These are phyloP conservation scores for Plebejus melissa DNA, from an alignment of 2,888 invertebrate genomes.

Conservation along the genomic window DNA sequence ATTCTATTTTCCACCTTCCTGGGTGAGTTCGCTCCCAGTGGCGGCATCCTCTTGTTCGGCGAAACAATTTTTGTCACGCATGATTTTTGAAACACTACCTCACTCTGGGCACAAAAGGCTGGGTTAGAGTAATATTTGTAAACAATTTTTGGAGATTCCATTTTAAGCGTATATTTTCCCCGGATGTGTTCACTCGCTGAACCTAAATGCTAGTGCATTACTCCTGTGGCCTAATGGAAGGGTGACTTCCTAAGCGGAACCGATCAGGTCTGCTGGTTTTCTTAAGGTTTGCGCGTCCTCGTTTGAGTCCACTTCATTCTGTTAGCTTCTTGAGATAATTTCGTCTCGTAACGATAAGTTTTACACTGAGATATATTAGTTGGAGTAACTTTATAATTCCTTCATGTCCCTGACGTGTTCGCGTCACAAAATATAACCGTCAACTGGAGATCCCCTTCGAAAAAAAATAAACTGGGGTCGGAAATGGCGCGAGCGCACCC, in stretches of 20 bases:
- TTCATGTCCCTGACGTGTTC: slow-evolving; percentile 40
- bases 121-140: slow-evolving; percentile 87
- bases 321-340: background rate
- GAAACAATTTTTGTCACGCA: slow-evolving; percentile 55
- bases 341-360: background rate
- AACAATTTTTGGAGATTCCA: slow-evolving; percentile 75
- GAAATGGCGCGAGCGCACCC: slow-evolving; percentile 72
- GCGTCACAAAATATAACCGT: slow-evolving; percentile 54
- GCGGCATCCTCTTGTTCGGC: slow-evolving; percentile 60
- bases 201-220: slow-evolving; percentile 45
- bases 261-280: slow-evolving; percentile 43
- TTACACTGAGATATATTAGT: background rate
- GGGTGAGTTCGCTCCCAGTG: slow-evolving; percentile 69
- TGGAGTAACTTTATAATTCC: background rate
- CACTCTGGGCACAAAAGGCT: slow-evolving; percentile 88
- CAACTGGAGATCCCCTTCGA: slow-evolving; percentile 55
- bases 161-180: slow-evolving; percentile 57
- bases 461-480: slow-evolving; percentile 59
- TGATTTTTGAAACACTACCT: slow-evolving; percentile 74
- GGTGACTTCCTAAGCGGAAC: slow-evolving; percentile 53
- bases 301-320: slow-evolving; percentile 11
- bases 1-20: slow-evolving; percentile 66
- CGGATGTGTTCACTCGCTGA: slow-evolving; percentile 34
- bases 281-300: slow-evolving; percentile 32
- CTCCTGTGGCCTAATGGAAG: slow-evolving; percentile 44